Evolutionary conservation across 2,797 vertebrate species (phyloP).

Genomic region (Rhabdophis nuchalis): DNA sequence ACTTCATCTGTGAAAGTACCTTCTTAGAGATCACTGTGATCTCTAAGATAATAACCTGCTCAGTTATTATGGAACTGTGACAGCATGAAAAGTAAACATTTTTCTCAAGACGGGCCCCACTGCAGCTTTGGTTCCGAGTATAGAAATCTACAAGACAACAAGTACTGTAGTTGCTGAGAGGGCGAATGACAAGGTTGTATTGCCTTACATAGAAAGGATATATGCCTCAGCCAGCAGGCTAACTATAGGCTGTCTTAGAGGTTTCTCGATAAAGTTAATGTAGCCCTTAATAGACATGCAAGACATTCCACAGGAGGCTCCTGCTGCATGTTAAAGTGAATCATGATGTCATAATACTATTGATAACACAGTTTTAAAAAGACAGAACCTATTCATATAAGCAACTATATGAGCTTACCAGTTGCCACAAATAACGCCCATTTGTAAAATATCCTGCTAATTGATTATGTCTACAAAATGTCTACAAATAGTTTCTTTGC

Average conservation of each 20-base stretch:
- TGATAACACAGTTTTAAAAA: slow-evolving; percentile 45
- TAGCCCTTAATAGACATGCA: slow-evolving; percentile 45
- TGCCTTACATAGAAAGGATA: neutral
- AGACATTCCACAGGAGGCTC: slow-evolving; percentile 56
- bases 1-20: neutral
- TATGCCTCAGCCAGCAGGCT: neutral
- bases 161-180: neutral
- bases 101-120: neutral
- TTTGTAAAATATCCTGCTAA: neutral
- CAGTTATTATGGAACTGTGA: neutral
- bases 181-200: neutral
- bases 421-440: neutral
- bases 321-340: slow-evolving; percentile 30
- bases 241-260: slow-evolving; percentile 42
- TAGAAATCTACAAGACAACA: neutral
- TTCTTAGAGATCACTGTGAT: neutral
- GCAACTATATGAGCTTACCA: slow-evolving; percentile 5
- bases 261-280: slow-evolving; percentile 27
- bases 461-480: neutral
- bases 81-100: neutral
- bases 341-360: slow-evolving; percentile 15
- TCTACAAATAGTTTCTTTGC: neutral
- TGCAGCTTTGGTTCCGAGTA: neutral
- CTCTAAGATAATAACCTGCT: neutral
- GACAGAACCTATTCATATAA: slow-evolving; percentile 45